Evolutionary conservation across 2,113 vertebrate genomes (phyloP), one percentile per base, ranked within the genome.

Genomic region (Pristiophorus japonicus): DNA sequence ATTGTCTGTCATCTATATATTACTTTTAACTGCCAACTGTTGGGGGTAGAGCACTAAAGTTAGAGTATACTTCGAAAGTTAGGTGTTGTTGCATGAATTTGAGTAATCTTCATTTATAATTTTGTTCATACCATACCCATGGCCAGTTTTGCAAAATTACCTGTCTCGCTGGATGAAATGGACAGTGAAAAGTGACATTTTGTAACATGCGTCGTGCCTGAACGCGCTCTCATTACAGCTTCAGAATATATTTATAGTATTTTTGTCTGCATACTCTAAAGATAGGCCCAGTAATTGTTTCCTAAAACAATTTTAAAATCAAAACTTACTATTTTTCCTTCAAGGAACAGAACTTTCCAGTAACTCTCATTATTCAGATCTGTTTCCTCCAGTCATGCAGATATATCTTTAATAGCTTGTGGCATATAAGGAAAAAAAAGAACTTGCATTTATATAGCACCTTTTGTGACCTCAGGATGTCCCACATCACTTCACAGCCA

Each of bases 81-180:
- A 90, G 16, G 47, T 90, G 3, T 24, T 34, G 10, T 88, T 55
- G 51, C 51, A 59, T 90, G 51, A 47, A 30, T 87, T 87, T 87
- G 22, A 59, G 30, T 18, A 59, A 59, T 24, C 81, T 24, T 47
- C 18, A 45, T 90, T 34, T 59, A 16, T 90, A 34, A 34, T 59
- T 59, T 90, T 90, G 4, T 59, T 90, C 51, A 59, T 90, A 59
- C 87, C 27, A 18, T 34, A 59, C 1, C 38, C 16, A 62, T 59
- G 59, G 87, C 51, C 30, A 88, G 14, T 90, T 90, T 59, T 62
- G 30, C 11, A 90, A 90, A 88, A 55, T 11, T 5, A 87, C 42
- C 38, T 87, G 87, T 59, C 51, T 55, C 47, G 24, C 51, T 90
- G 51, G 87, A 90, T 94, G n/a, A 38, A 94, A 94, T 94, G 91